Base-by-base conservation (phyloP, 2,797 vertebrate species). In the Tenualosa ilisha region DNA sequence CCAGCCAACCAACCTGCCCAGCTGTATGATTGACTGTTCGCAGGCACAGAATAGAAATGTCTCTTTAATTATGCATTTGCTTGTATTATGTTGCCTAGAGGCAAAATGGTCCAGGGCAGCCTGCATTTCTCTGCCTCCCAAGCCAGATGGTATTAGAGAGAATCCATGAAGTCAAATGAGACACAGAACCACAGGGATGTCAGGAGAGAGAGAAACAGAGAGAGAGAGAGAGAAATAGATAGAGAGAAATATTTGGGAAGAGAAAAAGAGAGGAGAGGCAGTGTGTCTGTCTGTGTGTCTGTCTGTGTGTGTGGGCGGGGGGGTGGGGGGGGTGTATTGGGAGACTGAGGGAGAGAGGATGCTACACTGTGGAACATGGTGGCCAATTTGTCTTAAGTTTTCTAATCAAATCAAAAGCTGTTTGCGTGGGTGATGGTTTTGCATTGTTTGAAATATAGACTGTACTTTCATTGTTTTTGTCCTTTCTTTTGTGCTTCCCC, bases 101-200 rank as follows among this genome's bases (percentile, higher is more conserved):
- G 88, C 84, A 56, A 82, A 11, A 46, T 86, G 82, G 86, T 84
- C 81, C 79, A 31, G 84, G 84, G 86, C 31, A 83, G 26, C 82
- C 84, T 81, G 87, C 20, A 61, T 82, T 84, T 83, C 85, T 65
- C 53, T 56, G 50, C 68, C 75, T 86, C 84, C 82, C 82, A 65
- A 20, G 86, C 83, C 88, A 90, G 84, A 88, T 87, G 88, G 83
- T 89, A 56, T 83, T 85, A 86, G 86, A 88, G 86, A 88, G 85
- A 83, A 37, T 86, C 82, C 72, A 86, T 79, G 85, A 81, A 75
- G 37, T 17, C 68, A 43, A 37, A 75, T 15, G 31, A 75, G 15
- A 43, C 63, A 26, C 63, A 65, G 63, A 13, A 31, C n/a, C 68
- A 31, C 26, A 43, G 37, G 20, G 68, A 75, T 31, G 20, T 75